Percentiles rank a stretch among this genome's conserved stretches.
phyloP scores from a whole-genome alignment of 2,888 invertebrate species.

The Morpho achilles region DNA sequence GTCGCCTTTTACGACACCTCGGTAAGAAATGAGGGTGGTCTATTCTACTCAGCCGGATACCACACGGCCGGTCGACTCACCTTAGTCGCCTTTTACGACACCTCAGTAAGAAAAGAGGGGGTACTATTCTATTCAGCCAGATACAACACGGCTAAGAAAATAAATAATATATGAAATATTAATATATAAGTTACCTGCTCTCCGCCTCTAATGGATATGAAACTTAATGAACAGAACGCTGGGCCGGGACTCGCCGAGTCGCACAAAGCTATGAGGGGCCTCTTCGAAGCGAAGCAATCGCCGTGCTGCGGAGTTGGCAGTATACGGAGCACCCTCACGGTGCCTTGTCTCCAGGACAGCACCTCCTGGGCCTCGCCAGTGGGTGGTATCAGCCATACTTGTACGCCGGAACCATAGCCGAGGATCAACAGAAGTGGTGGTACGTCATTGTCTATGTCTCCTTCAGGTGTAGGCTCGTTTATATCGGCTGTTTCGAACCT shows the following conservation, averaged over 20 bases:
- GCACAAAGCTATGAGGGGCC: conserved; percentile 94
- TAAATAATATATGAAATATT: background rate
- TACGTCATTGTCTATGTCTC: conserved; percentile 84
- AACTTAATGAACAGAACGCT: conserved; percentile 88
- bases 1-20: no score
- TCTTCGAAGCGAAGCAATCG: conserved; percentile 87
- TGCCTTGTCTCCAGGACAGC: conserved; percentile 95
- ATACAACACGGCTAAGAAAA: no score
- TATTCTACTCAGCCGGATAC: no score
- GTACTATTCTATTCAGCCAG: no score
- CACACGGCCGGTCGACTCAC: no score
- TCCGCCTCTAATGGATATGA: conserved; percentile 90
- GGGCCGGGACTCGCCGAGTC: conserved; percentile 90
- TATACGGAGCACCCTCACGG: conserved; percentile 89
- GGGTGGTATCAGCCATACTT: conserved; percentile 92
- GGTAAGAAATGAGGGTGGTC: no score
- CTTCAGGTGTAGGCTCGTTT: conserved; percentile 86
- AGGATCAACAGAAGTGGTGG: conserved; percentile 91
- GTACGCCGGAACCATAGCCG: conserved; percentile 76
- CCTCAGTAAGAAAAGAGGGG: no score
- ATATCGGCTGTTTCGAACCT: conserved; percentile 93
- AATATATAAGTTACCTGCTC: conserved; percentile 79
- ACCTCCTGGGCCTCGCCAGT: conserved; percentile 97
- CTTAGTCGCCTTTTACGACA: no score
- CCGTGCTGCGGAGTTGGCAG: conserved; percentile 88